A percentile compares a stretch with the other conserved stretches of the same genome.
These are phyloP conservation scores for Sorex fumeus DNA, from an alignment of 2,113 vertebrate species.

Conservation along the genomic window DNA sequence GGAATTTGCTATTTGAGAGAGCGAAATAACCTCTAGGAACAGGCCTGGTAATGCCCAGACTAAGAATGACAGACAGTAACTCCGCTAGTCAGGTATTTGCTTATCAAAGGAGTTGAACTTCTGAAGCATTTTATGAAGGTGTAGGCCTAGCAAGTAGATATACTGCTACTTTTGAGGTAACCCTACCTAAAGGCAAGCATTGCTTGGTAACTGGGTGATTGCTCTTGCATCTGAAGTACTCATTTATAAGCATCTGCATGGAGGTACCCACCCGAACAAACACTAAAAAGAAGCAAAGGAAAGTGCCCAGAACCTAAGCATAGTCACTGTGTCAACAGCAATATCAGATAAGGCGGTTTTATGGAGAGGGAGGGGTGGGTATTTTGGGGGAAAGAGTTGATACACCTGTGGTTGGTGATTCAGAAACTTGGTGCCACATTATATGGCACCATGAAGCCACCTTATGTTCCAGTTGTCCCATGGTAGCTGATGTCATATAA, in stretches of 20 bases:
- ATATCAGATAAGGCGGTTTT: constrained; percentile 79
- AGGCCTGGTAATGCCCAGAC: constrained; percentile 3
- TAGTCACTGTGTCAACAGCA: constrained; percentile 80
- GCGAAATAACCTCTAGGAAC: constrained; percentile 51
- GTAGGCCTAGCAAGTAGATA: constrained; percentile 53
- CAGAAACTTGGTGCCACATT: constrained; percentile 78
- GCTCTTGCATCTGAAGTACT: not conserved
- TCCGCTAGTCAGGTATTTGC: constrained; percentile 37
- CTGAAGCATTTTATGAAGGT: constrained; percentile 58
- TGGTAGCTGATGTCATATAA: constrained; percentile 76
- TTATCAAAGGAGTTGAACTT: constrained; percentile 49
- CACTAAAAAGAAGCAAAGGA: constrained; percentile 74
- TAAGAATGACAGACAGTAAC: constrained; percentile 50
- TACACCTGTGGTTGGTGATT: constrained; percentile 78
- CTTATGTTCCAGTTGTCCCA: constrained; percentile 52
- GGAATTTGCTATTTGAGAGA: constrained; percentile 50
- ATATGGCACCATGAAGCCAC: constrained; percentile 72
- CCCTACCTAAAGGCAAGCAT: constrained; percentile 48
- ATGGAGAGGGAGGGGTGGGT: constrained; percentile 34
- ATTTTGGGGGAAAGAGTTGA: not conserved
- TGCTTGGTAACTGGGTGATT: constrained; percentile 36
- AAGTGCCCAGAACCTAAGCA: constrained; percentile 52
- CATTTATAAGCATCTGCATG: constrained; percentile 52
- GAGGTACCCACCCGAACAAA: constrained; percentile 69
- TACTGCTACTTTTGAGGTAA: constrained; percentile 46